Evolutionary conservation across 92 coral and sea anemone species (phyloP).

Genomic region (Porites rus): DNA sequence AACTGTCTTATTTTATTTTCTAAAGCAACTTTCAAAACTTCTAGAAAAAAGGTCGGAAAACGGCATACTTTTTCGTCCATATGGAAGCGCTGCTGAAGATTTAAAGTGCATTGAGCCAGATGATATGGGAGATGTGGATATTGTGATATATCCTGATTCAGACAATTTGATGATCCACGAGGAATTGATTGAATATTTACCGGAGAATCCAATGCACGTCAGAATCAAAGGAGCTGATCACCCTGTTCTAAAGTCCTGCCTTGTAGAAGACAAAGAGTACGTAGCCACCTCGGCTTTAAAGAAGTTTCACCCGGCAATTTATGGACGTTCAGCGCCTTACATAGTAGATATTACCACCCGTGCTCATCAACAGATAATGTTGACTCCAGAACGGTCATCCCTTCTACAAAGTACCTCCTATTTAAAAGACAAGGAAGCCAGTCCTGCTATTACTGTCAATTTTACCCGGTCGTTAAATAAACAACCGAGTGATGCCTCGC

Average conservation of each 20-base stretch:
- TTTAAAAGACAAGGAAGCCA: not conserved
- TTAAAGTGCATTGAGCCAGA: slow-evolving; percentile 47
- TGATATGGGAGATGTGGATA: slow-evolving; percentile 76
- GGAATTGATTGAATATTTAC: slow-evolving; percentile 32
- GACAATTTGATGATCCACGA: slow-evolving; percentile 35
- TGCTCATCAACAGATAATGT: too few relatives aligned
- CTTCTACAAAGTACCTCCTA: not conserved
- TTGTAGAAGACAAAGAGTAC: slow-evolving; percentile 52
- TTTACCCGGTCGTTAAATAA: not conserved
- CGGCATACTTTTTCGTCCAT: slow-evolving; percentile 20
- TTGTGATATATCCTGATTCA: slow-evolving; percentile 61
- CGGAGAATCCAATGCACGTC: slow-evolving; percentile 18
- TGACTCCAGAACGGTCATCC: not conserved
- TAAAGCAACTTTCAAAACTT: not conserved
- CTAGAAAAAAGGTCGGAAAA: not conserved
- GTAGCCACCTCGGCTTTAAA: slow-evolving; percentile 66
- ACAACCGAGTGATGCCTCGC: not conserved
- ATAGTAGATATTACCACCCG: not conserved
- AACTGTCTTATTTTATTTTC: not conserved
- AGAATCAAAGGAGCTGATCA: slow-evolving; percentile 68
- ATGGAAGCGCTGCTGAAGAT: slow-evolving; percentile 73
- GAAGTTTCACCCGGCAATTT: slow-evolving; percentile 64
- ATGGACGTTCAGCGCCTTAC: slow-evolving; percentile 30
- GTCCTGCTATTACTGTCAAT: slow-evolving; percentile 9
- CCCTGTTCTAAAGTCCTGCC: slow-evolving; percentile 62